Evolutionary conservation across 2,888 invertebrate species (phyloP), one percentile per base, ranked within the genome.

Genomic region (Tinea pellionella): DNA sequence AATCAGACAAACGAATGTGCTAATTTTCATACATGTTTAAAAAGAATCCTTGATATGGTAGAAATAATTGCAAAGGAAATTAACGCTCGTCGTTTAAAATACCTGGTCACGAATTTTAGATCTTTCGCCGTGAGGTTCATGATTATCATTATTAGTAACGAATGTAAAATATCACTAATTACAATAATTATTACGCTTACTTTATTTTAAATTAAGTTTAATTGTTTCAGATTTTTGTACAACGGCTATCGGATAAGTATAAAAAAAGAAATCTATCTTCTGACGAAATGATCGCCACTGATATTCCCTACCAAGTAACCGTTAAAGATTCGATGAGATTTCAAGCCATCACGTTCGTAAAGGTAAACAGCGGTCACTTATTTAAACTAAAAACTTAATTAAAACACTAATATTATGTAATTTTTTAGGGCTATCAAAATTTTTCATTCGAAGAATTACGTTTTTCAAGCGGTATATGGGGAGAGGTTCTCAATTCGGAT

Each of bases 391-490:
- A 7, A 9, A 30, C 4, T 37, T 9, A n/a, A 37, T 37, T 37
- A 37, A 12, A 37, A 37, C 9, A 37, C 37, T 37, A 12, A 37
- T 9, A 37, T 37, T 6, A 9, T 37, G 9, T 37, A 37, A 37
- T n/a, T n/a, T 70, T 74, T 11, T 83, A 95, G 92, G 92, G 92
- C 0, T 97, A 94, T 78, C 94, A 95, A 70, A 94, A 95, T 74
- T 97, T 94, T 73, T 97, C 97, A 0, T 97, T 98, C 78, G 99
- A 99, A 81, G 99, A 99, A 80, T 80, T 99, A 47, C 91, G 98
- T 32, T 77, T 84, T 42, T 84, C 88, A 13, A 81, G 85, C 63
- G 79, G 80, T 0, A 77, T 79, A 53, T 90, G 90, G 78, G 75
- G 74, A 15, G 77, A 85, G 24, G 42, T 15, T 7, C 57, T 32